Percentiles rank a stretch among this genome's conserved stretches.
phyloP scores from a whole-genome alignment of 2,113 vertebrate species.

The Nanorana parkeri region DNA sequence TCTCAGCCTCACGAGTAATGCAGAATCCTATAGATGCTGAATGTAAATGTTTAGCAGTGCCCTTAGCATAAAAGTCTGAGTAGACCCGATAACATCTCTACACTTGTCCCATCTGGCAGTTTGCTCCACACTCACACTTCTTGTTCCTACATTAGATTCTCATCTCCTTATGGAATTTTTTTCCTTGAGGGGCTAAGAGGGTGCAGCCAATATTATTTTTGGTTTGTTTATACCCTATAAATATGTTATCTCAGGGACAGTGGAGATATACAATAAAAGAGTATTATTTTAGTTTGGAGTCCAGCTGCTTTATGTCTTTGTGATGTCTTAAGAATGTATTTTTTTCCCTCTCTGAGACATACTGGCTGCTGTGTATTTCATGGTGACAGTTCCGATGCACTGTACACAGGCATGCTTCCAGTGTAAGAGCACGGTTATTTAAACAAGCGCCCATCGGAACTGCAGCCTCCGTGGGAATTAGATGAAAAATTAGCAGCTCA shows the following conservation, averaged over 20 bases:
- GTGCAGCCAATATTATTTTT: conserved; percentile 43
- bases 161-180: conserved; percentile 36
- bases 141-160: conserved; percentile 32
- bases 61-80: neutral
- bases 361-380: conserved; percentile 50
- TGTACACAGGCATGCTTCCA: conserved; percentile 67
- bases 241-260: conserved; percentile 5
- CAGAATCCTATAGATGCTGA: neutral
- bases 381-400: conserved; percentile 60
- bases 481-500: conserved; percentile 64
- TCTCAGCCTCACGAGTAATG: neutral
- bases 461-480: conserved; percentile 72
- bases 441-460: conserved; percentile 62
- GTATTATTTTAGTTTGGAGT: conserved; percentile 8
- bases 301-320: conserved; percentile 59
- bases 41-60: conserved; percentile 6
- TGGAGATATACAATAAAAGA: conserved; percentile 38
- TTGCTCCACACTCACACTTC: conserved; percentile 21
- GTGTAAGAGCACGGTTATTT: conserved; percentile 63
- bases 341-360: neutral
- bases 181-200: neutral
- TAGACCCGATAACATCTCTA: neutral
- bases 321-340: conserved; percentile 50
- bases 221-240: conserved; percentile 36
- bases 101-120: conserved; percentile 40